Base-by-base conservation (phyloP, 2,888 invertebrate genomes). In the Sinotaia quadrata region DNA sequence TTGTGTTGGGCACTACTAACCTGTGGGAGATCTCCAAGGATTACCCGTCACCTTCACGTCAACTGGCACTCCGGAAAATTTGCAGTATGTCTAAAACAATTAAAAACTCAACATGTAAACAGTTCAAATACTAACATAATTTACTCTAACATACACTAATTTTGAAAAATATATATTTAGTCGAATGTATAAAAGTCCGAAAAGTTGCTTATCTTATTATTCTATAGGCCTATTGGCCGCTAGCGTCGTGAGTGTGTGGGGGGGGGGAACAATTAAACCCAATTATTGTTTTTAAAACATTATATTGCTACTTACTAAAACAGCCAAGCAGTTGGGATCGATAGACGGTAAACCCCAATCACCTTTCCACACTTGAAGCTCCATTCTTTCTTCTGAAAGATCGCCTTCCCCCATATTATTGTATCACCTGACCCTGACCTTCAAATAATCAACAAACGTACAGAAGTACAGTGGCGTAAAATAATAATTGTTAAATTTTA, bases 301-400 rank as follows among this genome's bases (percentile, higher is more conserved):
- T 5, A 29, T 31, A 27, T 57, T 29, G 24, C 33, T 34, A 61
- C 76, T 77, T 75, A 95, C 94, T 91, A 96, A 90, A 83, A 93
- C 92, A 89, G 94, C 92, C 56, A 95, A 90, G 86, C 94, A 95
- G 86, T 93, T 92, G 71, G 93, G 91, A 90, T 96, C 95, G 70
- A 96, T 91, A 0, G 95, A 94, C 0, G 95, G 94, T 62, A 96
- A 89, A 29, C 94, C 94, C 92, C 93, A 96, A 87, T 95, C 95
- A 27, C 95, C 94, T 84, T 93, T 92, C 92, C 95, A 95, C 76
- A 95, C 92, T 88, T 93, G 91, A 78, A 95, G 71, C 65, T 84
- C 76, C 68, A 87, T 78, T 54, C 58, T 67, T 15, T 69, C 72
- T 12, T 18, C 58, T 49, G 75, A 76, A n/a, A n/a, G n/a, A 69